A percentile compares a stretch with the other conserved stretches of the same genome.
Evolutionary conservation across 2,113 vertebrate species (phyloP).

Genomic region (Microcebus lehilahytsara): DNA sequence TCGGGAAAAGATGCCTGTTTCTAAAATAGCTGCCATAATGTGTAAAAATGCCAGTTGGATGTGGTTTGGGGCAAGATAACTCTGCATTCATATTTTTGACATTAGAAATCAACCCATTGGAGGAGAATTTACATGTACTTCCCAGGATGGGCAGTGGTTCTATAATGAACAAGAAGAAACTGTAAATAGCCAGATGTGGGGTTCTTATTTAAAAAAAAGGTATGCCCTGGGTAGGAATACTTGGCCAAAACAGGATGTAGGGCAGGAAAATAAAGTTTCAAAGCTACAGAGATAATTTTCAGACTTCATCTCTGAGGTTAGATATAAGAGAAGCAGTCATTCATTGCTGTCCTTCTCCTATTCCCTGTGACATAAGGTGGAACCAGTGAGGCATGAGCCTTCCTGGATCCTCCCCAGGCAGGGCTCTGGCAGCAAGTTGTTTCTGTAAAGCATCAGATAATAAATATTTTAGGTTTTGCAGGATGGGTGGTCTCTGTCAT

Average conservation of each 20-base stretch:
- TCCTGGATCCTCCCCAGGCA: not conserved
- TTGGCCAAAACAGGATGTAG: not conserved
- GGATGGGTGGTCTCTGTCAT: not conserved
- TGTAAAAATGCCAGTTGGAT: not conserved
- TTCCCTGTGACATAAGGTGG: not conserved
- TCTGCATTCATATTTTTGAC: conserved; percentile 28
- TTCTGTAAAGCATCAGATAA: not conserved
- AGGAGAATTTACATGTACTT: not conserved
- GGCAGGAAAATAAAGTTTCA: not conserved
- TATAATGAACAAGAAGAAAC: not conserved
- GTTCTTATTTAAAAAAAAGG: not conserved
- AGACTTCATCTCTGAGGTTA: not conserved
- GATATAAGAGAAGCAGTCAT: not conserved
- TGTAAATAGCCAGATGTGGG: not conserved
- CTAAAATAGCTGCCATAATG: not conserved
- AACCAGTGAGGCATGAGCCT: not conserved
- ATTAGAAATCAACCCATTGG: conserved; percentile 1
- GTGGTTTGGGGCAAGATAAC: conserved; percentile 6
- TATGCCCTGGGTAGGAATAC: not conserved
- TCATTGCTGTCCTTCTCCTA: not conserved
- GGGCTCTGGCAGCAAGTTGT: not conserved
- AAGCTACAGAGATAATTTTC: not conserved
- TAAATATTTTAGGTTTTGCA: not conserved
- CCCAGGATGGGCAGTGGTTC: not conserved
- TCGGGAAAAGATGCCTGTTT: not conserved